phyloP scores from a whole-genome alignment of 2,888 invertebrate genomes.

The Meghimatium bilineatum region DNA sequence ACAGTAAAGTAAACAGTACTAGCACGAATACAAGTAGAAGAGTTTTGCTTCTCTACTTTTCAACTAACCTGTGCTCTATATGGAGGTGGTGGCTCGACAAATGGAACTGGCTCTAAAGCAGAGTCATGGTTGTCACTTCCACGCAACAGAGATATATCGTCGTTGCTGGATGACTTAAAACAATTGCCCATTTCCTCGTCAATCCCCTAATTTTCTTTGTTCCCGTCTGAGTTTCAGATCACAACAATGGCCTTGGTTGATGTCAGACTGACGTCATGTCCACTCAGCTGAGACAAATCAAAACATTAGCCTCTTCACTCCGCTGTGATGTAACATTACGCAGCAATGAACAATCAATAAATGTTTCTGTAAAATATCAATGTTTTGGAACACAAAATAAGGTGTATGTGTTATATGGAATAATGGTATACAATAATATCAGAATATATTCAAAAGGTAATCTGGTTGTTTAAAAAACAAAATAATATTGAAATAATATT shows the following conservation, averaged over 20 bases:
- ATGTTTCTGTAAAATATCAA: background rate
- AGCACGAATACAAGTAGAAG: too few species aligned
- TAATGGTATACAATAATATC: background rate
- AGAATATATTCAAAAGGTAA: background rate
- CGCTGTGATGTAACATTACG: background rate
- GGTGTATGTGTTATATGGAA: background rate
- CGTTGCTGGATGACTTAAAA: constrained; percentile 76
- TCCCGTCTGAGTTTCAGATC: constrained; percentile 7
- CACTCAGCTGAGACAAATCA: constrained; percentile 53
- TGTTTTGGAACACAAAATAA: background rate
- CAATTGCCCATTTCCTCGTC: constrained; percentile 77
- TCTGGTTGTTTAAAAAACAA: background rate
- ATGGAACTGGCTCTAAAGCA: constrained; percentile 62
- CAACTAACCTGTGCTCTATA: constrained; percentile 60
- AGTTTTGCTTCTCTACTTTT: too few species aligned
- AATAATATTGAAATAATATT: too few species aligned
- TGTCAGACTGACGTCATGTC: constrained; percentile 42
- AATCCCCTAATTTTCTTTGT: background rate
- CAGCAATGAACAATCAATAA: background rate
- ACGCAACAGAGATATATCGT: constrained; percentile 78
- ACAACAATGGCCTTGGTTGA: constrained; percentile 38
- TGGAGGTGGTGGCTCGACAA: constrained; percentile 76
- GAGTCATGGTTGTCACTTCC: constrained; percentile 72
- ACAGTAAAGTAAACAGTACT: too few species aligned
- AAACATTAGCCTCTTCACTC: constrained; percentile 52